Evolutionary conservation across 2,797 vertebrate genomes (phyloP).

Genomic region (Euphonia xanthogaster): DNA sequence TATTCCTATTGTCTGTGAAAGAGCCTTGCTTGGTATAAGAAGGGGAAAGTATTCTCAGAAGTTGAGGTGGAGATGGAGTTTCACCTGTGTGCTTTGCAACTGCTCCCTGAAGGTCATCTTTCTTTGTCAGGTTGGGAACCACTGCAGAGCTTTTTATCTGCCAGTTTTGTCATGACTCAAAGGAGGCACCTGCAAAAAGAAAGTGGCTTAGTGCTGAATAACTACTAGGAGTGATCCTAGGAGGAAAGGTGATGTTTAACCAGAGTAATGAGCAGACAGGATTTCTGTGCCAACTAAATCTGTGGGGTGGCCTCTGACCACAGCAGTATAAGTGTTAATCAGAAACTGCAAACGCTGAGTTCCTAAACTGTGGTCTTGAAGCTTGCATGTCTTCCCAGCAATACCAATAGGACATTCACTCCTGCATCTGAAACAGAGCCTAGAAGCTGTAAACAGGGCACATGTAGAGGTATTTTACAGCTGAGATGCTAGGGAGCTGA

Average conservation of each 20-base stretch:
- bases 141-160: neutral
- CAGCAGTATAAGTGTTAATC: neutral
- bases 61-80: neutral
- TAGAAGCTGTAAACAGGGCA: neutral
- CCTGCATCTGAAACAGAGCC: neutral
- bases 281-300: neutral
- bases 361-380: neutral
- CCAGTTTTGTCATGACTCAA: neutral
- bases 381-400: neutral
- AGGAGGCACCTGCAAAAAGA: constrained; percentile 51
- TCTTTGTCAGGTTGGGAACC: neutral
- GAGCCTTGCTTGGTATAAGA: neutral
- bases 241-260: neutral
- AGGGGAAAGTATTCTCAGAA: neutral
- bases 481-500: neutral
- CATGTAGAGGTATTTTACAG: neutral
- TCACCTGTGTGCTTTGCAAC: neutral
- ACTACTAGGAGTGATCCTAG: neutral
- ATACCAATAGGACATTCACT: neutral
- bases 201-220: neutral
- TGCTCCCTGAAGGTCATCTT: neutral
- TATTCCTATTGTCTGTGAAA: neutral
- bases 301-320: neutral
- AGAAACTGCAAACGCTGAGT: neutral
- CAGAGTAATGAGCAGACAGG: neutral